These are phyloP conservation scores for Otocyon megalotis DNA, from an alignment of 2,113 vertebrate species.

Conservation along the genomic window DNA sequence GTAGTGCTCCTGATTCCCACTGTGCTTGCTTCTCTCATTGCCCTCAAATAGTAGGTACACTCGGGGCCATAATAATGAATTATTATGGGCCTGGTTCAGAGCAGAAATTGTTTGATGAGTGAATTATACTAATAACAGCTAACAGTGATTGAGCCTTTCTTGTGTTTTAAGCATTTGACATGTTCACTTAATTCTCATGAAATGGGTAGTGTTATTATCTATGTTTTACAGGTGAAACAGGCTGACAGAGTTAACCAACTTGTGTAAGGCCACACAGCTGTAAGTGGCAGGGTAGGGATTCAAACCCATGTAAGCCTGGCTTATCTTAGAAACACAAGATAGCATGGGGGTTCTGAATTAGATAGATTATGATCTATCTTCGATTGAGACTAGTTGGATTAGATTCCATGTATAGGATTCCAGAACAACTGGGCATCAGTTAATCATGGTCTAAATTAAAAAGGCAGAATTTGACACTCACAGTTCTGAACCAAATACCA, in stretches of 20 bases:
- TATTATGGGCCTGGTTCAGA: neutral
- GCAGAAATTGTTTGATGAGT: slow-evolving; percentile 42
- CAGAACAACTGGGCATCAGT: neutral
- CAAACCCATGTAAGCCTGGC: neutral
- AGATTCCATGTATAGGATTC: neutral
- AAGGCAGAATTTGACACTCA: slow-evolving; percentile 36
- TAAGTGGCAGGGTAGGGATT: neutral
- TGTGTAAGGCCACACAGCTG: neutral
- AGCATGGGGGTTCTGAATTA: slow-evolving; percentile 28
- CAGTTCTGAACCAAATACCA: slow-evolving; percentile 42
- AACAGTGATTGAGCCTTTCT: slow-evolving; percentile 2
- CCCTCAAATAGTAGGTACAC: neutral
- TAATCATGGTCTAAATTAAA: slow-evolving; percentile 40
- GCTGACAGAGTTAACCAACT: neutral
- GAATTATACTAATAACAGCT: neutral
- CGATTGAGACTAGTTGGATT: slow-evolving; percentile 36
- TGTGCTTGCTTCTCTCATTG: neutral
- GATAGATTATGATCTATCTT: neutral
- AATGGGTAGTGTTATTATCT: slow-evolving; percentile 12
- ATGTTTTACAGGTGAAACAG: neutral
- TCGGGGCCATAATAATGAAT: neutral
- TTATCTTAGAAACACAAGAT: neutral
- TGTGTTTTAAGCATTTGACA: neutral
- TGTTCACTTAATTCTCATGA: neutral
- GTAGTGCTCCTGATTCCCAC: neutral